These are phyloP conservation scores for Myotis pilosus DNA, from an alignment of 2,797 vertebrate species.

Conservation along the genomic window DNA sequence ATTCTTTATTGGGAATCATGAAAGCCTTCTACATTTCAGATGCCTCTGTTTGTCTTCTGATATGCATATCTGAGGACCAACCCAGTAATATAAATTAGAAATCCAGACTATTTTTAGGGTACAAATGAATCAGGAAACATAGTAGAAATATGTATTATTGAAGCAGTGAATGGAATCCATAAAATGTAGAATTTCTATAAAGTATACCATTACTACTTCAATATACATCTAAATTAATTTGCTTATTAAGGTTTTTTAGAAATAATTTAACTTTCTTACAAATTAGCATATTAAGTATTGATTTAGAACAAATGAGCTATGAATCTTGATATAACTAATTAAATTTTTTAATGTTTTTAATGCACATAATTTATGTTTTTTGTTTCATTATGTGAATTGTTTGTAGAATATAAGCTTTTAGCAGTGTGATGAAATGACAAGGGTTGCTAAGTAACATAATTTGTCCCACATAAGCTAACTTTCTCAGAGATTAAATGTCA, in stretches of 20 bases:
- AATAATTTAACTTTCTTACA: slow-evolving; percentile 55
- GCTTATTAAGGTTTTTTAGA: slow-evolving; percentile 36
- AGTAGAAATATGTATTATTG: background rate
- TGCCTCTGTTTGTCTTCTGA: background rate
- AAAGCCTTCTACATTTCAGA: background rate
- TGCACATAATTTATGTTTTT: background rate
- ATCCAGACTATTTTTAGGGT: background rate
- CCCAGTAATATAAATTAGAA: background rate
- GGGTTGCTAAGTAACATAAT: slow-evolving; percentile 8
- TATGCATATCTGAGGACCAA: background rate
- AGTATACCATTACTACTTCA: background rate
- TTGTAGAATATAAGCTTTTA: slow-evolving; percentile 3
- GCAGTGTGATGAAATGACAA: background rate
- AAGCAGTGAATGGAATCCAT: slow-evolving; percentile 2
- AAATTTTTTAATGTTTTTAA: slow-evolving; percentile 54
- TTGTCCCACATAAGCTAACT: slow-evolving; percentile 25
- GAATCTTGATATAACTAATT: slow-evolving; percentile 6
- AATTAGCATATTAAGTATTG: slow-evolving; percentile 30
- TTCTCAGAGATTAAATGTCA: background rate
- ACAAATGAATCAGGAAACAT: background rate
- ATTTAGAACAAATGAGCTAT: slow-evolving; percentile 48
- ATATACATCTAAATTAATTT: slow-evolving; percentile 33
- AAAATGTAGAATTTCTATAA: slow-evolving; percentile 38
- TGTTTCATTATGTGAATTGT: slow-evolving; percentile 47
- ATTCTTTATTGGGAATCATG: background rate